Evolutionary conservation across 2,113 vertebrate genomes (phyloP).

Genomic region (Oreamnos americanus): DNA sequence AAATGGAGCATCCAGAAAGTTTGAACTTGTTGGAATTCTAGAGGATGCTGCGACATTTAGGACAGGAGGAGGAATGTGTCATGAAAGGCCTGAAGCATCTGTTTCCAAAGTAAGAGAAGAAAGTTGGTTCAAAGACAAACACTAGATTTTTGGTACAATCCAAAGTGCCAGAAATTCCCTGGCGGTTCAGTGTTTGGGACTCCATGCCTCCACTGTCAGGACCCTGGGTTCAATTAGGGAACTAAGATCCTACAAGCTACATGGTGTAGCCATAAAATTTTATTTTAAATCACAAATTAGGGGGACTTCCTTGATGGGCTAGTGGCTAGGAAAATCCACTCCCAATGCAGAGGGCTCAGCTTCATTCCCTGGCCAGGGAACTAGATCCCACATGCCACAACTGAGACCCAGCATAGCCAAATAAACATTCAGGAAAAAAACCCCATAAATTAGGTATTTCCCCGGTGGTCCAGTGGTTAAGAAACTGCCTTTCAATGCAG

Average conservation of each 20-base stretch:
- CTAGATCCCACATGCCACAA: not conserved
- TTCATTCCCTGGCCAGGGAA: not conserved
- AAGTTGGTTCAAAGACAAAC: conserved; percentile 10
- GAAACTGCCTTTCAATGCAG: not conserved
- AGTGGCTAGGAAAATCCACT: not conserved
- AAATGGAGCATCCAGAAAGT: not conserved
- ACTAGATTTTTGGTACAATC: not conserved
- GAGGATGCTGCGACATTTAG: not conserved
- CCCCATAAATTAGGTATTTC: not conserved
- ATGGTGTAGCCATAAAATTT: not conserved
- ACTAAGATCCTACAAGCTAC: not conserved
- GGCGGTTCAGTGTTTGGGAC: not conserved
- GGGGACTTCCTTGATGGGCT: not conserved
- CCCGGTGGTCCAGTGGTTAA: not conserved
- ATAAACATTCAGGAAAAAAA: not conserved
- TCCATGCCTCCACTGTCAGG: not conserved
- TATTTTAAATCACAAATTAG: not conserved
- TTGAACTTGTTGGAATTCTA: not conserved
- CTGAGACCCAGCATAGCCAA: not conserved
- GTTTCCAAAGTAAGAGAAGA: not conserved
- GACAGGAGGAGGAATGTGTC: not conserved
- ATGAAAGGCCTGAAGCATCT: not conserved
- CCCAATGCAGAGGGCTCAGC: not conserved
- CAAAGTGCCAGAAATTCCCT: not conserved
- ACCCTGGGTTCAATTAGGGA: not conserved